These are phyloP conservation scores for Desmophyllum pertusum DNA, from an alignment of 92 coral and sea anemone species.

Conservation along the genomic window DNA sequence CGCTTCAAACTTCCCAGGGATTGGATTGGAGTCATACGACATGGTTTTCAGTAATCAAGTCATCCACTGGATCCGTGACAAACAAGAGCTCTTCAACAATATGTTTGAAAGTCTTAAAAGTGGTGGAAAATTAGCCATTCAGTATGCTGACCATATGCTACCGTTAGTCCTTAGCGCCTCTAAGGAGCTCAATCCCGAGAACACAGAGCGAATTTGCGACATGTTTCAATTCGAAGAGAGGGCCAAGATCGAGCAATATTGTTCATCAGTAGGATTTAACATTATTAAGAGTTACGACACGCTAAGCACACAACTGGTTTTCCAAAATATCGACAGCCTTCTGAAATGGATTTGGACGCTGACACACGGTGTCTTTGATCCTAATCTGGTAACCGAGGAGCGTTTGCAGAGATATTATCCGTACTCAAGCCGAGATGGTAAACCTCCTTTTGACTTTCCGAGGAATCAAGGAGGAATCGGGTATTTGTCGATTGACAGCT, in stretches of 20 bases:
- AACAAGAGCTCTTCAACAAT: constrained; percentile 20
- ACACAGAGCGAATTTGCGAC: background rate
- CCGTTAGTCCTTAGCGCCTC: background rate
- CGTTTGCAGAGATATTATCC: constrained; percentile 5
- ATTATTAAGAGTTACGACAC: background rate
- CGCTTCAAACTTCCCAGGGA: constrained; percentile 26
- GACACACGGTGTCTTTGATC: background rate
- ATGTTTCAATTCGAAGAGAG: background rate
- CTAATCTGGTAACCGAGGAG: constrained; percentile 1
- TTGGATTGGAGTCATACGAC: constrained; percentile 12
- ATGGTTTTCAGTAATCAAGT: constrained; percentile 8
- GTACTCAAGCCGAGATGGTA: background rate
- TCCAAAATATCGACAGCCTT: background rate
- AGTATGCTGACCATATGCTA: background rate
- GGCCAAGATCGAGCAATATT: background rate
- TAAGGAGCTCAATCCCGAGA: background rate
- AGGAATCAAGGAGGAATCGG: background rate
- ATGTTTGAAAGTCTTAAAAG: constrained; percentile 21
- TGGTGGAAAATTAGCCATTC: background rate
- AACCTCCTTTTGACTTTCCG: constrained; percentile 6
- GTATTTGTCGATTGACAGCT: background rate
- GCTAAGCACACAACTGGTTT: background rate
- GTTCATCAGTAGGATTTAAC: background rate
- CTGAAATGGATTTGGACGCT: background rate
- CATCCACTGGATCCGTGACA: constrained; percentile 25